Evolutionary conservation across 2,888 invertebrate species (phyloP), one percentile per base, ranked within the genome.

Genomic region (Criorhina ranunculi): DNA sequence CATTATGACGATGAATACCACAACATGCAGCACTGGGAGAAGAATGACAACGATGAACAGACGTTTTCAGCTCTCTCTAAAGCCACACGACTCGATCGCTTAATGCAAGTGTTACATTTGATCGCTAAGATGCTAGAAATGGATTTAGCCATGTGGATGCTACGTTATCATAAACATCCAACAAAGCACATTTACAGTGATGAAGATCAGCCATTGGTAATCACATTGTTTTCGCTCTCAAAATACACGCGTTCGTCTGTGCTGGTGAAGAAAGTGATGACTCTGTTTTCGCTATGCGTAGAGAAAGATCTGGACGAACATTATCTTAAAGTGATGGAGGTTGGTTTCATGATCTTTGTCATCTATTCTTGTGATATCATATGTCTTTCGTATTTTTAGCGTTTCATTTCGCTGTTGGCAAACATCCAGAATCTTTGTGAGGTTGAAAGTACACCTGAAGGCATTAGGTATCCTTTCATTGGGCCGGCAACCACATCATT

Each of bases 141-240:
- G 89, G 94, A 94, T 90, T 91, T 94, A 66, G 92, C 92, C 2
- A 92, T 93, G 88, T 94, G 94, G 93, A 91, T 93, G 87, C 89
- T 92, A 76, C 93, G 93, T 92, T 93, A 92, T 82, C 88, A 89
- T 85, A 89, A 87, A 51, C 88, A 60, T 75, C 89, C 87, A 24
- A 88, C 11, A 76, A 89, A 87, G 86, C 89, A 87, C 72, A 88
- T 89, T 55, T 90, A 90, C 59, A 88, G 87, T 12, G 88, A 88
- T 5, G 89, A 89, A 2, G 87, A 87, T 1, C 88, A 88, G 31
- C 91, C 91, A 0, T 87, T 91, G 40, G 88, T 89, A 1, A 87
- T 90, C 0, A 83, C 87, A 0, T 88, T 90, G 0, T 90, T 91
- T 40, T 88, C 87, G 2, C 86, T 91, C 35, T 87, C 89, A 2